Evolutionary conservation across 2,888 invertebrate species (phyloP).

Genomic region (Bombylius major): DNA sequence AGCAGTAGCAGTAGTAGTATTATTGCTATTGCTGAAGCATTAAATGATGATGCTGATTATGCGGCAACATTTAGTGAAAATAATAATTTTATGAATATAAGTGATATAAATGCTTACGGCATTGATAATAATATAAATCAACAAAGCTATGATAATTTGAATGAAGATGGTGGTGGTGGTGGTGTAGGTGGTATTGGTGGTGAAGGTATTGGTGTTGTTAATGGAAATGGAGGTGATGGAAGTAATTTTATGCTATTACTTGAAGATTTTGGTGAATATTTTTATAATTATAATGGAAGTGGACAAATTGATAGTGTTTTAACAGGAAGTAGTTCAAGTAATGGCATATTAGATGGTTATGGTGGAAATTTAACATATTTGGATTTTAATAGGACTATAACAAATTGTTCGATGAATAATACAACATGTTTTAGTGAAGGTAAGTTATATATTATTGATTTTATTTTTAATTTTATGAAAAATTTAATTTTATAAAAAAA

Average conservation of each 20-base stretch:
- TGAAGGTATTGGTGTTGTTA: background rate
- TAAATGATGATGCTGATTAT: constrained; percentile 7
- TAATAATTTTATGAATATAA: constrained; percentile 6
- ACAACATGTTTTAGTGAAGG: background rate
- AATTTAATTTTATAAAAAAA: no score
- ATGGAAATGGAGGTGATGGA: constrained; percentile 21
- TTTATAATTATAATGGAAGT: constrained; percentile 41
- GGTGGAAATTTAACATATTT: background rate
- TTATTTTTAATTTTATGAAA: no score
- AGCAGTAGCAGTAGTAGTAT: constrained; percentile 13
- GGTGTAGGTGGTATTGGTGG: constrained; percentile 2
- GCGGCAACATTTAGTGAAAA: constrained; percentile 1
- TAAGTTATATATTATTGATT: background rate
- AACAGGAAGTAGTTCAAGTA: background rate
- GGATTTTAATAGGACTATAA: background rate
- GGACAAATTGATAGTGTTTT: background rate
- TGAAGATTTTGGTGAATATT: constrained; percentile 69
- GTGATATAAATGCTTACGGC: background rate
- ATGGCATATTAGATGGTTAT: background rate
- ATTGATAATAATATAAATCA: no score
- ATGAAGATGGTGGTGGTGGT: background rate
- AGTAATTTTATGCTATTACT: constrained; percentile 49
- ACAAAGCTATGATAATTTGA: constrained; percentile 1
- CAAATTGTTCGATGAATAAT: background rate
- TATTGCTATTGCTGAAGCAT: constrained; percentile 3